Evolutionary conservation across 2,113 vertebrate genomes (phyloP), one percentile per base, ranked within the genome.

Genomic region (Ascaphus truei): DNA sequence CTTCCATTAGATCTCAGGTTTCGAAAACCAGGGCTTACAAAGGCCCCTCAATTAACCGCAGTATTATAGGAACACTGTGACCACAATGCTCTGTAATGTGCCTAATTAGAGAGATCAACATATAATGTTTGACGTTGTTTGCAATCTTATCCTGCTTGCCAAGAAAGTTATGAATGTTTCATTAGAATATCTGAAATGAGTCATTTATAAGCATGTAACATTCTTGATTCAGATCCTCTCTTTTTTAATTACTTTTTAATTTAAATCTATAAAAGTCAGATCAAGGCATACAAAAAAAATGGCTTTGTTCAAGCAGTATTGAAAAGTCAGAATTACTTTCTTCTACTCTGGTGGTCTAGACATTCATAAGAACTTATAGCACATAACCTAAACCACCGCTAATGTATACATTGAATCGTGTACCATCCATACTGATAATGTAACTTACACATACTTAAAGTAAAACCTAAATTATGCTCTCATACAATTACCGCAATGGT

Each of bases 111-210:
- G 52, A 68, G 53, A 48, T 68, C 53, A 68, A 48, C 52, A 68
- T 48, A 68, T 57, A 47, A 68, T 68, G 53, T 68, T 68, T 47
- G 37, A 68, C 29, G 39, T 39, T 57, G 53, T 58, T 39, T 48
- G 20, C 39, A 58, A 31, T 47, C 22, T 39, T 48, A 68, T 68
- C 27, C 22, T 26, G 29, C 47, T 22, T 58, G 52, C 53, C 52
- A 58, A 58, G 58, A 68, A 36, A 36, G 29, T 58, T 68, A 68
- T 68, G 57, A 68, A 68, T 68, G 53, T 58, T 68, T 68, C 57
- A 68, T 68, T 57, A 68, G 53, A 68, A 48, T 68, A 68, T 68
- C 39, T 48, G 41, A 31, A 47, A 39, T 36, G 41, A 58, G 65
- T 68, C 41, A 58, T 68, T 68, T 68, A 41, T 68, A 68, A 58